Evolutionary conservation across 2,888 invertebrate genomes (phyloP).

Genomic region (Andrena chrysosceles): DNA sequence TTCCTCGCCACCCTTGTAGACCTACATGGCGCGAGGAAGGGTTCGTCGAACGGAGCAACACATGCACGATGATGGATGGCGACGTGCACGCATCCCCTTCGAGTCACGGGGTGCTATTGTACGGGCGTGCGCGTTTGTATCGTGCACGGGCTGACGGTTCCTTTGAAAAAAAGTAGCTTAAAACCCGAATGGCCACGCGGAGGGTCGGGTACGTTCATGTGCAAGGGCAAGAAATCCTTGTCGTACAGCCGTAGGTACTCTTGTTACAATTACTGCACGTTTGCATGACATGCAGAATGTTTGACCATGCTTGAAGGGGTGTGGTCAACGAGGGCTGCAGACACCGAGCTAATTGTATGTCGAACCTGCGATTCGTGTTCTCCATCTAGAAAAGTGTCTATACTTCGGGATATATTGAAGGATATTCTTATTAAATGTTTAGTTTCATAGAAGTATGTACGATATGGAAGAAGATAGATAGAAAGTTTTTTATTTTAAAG

Average conservation of each 20-base stretch:
- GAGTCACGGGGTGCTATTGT: conserved; percentile 55
- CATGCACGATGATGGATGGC: conserved; percentile 76
- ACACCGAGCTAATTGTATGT: conserved; percentile 7
- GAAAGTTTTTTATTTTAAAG: no score
- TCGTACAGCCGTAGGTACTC: conserved; percentile 21
- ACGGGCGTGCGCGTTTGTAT: conserved; percentile 45
- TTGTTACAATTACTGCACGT: conserved; percentile 41
- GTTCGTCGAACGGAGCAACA: conserved; percentile 69
- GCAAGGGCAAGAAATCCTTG: conserved; percentile 37
- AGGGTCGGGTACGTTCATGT: conserved; percentile 27
- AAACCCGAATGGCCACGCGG: conserved; percentile 39
- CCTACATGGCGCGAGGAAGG: conserved; percentile 39
- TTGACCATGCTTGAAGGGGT: conserved; percentile 16
- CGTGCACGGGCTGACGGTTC: conserved; percentile 51
- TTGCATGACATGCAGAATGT: conserved; percentile 29
- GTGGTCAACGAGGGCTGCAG: conserved; percentile 7
- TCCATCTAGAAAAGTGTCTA: background rate
- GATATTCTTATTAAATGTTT: no score
- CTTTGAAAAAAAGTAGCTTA: conserved; percentile 51
- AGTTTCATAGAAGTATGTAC: no score
- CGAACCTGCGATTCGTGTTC: background rate
- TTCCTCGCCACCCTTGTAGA: conserved; percentile 40
- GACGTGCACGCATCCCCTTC: conserved; percentile 66
- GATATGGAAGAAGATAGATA: no score
- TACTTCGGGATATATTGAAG: no score